phyloP scores from a whole-genome alignment of 2,113 vertebrate species.

The Pandion haliaetus region DNA sequence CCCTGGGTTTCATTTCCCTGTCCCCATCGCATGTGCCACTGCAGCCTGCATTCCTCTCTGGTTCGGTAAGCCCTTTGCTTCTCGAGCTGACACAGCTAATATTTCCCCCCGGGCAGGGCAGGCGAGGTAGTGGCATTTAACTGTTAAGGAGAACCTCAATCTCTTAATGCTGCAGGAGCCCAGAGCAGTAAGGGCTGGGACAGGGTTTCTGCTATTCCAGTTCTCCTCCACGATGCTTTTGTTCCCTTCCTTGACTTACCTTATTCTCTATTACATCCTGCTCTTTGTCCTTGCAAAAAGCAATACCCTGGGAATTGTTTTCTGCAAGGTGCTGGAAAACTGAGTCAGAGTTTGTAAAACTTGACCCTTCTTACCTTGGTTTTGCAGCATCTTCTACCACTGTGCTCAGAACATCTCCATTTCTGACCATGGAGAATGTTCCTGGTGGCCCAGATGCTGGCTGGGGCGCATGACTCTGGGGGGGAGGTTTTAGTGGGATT shows the following conservation, averaged over 20 bases:
- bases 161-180: background rate
- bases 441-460: background rate
- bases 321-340: background rate
- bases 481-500: background rate
- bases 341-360: background rate
- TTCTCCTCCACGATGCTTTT: background rate
- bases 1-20: background rate
- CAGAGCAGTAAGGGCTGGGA: background rate
- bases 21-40: background rate
- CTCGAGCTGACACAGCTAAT: background rate
- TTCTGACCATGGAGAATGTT: background rate
- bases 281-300: background rate
- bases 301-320: background rate
- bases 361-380: background rate
- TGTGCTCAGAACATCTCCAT: background rate
- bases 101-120: constrained; percentile 17
- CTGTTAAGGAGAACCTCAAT: background rate
- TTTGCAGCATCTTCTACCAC: background rate
- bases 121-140: background rate
- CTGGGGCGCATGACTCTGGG: background rate
- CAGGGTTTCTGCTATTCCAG: background rate
- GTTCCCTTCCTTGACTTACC: background rate
- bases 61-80: background rate
- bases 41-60: constrained; percentile 43
- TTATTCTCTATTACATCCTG: background rate